These are phyloP conservation scores for Ciconia stormi DNA, from an alignment of 2,113 vertebrate species.

Conservation along the genomic window DNA sequence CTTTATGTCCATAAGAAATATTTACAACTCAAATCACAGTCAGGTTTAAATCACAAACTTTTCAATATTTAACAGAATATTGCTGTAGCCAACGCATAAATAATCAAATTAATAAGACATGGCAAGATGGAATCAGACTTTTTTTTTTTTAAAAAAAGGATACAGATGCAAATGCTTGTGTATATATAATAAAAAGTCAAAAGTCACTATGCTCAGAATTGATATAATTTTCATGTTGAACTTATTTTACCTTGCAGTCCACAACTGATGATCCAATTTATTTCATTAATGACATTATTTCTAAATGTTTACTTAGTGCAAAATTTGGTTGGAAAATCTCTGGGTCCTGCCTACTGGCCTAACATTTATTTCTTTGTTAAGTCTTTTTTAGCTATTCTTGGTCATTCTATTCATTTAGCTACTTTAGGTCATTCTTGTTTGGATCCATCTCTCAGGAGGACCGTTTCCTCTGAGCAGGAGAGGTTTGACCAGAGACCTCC, in stretches of 20 bases:
- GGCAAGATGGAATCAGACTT: not conserved
- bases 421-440: not conserved
- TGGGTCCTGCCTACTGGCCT: not conserved
- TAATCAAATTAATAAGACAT: not conserved
- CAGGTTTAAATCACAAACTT: not conserved
- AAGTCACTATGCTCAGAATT: not conserved
- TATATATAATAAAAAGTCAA: not conserved
- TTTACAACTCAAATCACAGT: not conserved
- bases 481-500: not conserved
- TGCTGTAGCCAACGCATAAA: not conserved
- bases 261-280: not conserved
- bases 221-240: not conserved
- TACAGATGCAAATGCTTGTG: not conserved
- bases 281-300: not conserved
- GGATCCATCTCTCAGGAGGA: not conserved
- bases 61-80: slow-evolving; percentile 33
- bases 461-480: not conserved
- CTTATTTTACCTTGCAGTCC: not conserved
- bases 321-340: not conserved
- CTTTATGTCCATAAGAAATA: not conserved
- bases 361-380: not conserved
- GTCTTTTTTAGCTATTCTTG: not conserved
- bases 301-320: not conserved
- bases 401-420: too few relatives aligned
- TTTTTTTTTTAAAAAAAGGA: not conserved